Percentiles rank a stretch among this genome's conserved stretches.
phyloP scores from a whole-genome alignment of 2,888 invertebrate species.

The Lordiphosa andalusiaca region DNA sequence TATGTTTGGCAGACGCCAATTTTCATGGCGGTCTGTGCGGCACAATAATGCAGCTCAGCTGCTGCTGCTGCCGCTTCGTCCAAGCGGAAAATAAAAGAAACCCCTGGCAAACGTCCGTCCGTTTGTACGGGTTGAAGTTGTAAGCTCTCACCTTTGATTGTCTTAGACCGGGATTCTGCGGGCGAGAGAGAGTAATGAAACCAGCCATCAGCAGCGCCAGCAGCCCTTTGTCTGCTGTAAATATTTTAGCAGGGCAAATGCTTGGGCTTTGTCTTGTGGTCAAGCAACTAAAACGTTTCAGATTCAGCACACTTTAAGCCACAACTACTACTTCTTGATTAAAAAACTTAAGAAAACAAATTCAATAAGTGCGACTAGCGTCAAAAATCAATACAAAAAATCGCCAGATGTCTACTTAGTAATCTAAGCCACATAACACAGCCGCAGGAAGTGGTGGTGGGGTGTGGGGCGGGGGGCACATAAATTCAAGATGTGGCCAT shows the following conservation, averaged over 20 bases:
- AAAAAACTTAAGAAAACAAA: conserved; percentile 64
- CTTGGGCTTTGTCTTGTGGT: conserved; percentile 36
- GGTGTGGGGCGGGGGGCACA: no score
- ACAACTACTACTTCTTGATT: conserved; percentile 67
- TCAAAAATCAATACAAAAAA: conserved; percentile 35
- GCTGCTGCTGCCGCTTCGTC: conserved; percentile 26
- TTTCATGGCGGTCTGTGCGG: conserved; percentile 59
- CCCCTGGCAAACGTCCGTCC: conserved; percentile 30
- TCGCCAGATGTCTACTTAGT: conserved; percentile 64
- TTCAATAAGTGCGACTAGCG: conserved; percentile 56
- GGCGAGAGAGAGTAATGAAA: conserved; percentile 62
- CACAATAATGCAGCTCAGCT: conserved; percentile 48
- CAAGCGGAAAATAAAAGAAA: conserved; percentile 66
- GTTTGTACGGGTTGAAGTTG: conserved; percentile 31
- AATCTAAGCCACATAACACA: conserved; percentile 71
- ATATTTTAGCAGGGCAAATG: conserved; percentile 53
- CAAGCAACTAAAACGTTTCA: conserved; percentile 51
- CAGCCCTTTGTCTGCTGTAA: conserved; percentile 40
- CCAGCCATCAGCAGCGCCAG: conserved; percentile 19
- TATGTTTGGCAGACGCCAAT: conserved; percentile 76
- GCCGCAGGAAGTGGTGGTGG: conserved; percentile 55
- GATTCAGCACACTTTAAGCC: conserved; percentile 57
- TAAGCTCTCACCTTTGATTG: conserved; percentile 73
- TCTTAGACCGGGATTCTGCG: conserved; percentile 49
- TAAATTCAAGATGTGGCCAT: conserved; percentile 79